phyloP scores from a whole-genome alignment of 2,888 invertebrate genomes.

The Escarpia spicata region DNA sequence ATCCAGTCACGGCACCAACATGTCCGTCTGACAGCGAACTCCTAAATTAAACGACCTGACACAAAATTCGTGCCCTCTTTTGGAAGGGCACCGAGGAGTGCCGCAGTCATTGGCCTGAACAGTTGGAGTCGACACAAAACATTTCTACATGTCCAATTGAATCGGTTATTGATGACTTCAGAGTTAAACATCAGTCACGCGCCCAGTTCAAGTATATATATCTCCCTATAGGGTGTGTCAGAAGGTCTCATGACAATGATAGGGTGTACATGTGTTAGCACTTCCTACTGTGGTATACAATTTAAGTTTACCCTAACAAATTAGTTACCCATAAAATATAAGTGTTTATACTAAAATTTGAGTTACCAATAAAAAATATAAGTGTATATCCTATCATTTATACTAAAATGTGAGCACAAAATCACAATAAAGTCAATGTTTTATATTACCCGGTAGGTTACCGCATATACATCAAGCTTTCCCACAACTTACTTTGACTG shows the following conservation, averaged over 20 bases:
- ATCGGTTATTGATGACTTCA: not conserved
- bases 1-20: not conserved
- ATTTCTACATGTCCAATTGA: not conserved
- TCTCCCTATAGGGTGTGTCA: not conserved
- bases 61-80: not conserved
- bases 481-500: too few relatives aligned
- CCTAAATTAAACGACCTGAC: slow-evolving; percentile 9
- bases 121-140: not conserved
- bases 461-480: too few relatives aligned
- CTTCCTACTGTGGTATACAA: not conserved
- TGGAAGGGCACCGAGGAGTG: not conserved
- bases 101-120: not conserved
- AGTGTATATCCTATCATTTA: too few relatives aligned
- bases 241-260: not conserved
- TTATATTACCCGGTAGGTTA: too few relatives aligned
- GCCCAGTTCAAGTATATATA: not conserved
- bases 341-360: too few relatives aligned
- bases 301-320: not conserved
- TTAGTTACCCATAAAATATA: not conserved
- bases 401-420: too few relatives aligned
- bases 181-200: not conserved
- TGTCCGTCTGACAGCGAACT: slow-evolving; percentile 6
- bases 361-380: too few relatives aligned
- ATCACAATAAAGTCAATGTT: too few relatives aligned
- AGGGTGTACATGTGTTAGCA: not conserved